Evolutionary conservation across 2,113 vertebrate genomes (phyloP), one percentile per base, ranked within the genome.

Genomic region (Trogon melanurus): DNA sequence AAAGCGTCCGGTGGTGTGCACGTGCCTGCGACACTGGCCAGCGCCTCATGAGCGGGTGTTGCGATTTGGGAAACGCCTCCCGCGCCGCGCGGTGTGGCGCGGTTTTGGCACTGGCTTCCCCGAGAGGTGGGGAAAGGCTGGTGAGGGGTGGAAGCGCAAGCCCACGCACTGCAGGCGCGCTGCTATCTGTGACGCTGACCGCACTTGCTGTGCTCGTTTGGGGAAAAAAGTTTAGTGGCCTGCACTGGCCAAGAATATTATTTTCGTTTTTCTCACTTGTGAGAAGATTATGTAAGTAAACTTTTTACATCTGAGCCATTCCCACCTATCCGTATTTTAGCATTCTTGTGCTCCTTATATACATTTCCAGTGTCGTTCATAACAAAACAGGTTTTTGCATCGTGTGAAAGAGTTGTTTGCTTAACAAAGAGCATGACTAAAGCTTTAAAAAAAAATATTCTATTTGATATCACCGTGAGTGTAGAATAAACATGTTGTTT

Each of bases 81-180:
- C 61, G 36, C 25, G 12, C 13, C 0, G 0, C 11, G 6, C 41
- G 32, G 30, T 2, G 21, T 3, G 50, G n/a, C n/a, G 36, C 25
- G n/a, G 4, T 2, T 29, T n/a, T 72, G 27, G 21, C 7, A 0
- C 26, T 19, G 11, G 0, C 32, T 58, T 34, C 8, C 23, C 29
- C 23, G n/a, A 2, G 22, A 34, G 29, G 4, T 14, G 18, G 34
- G 29, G 29, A 81, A 58, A 34, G n/a, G 23, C 30, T 71, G 53
- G 11, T 17, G 25, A 29, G 30, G 65, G 84, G 34, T 23, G 34
- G 32, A 64, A 74, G 44, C 29, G 2, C n/a, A 44, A 54, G 16
- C 51, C 76, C 85, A 57, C 45, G 54, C 21, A 2, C 27, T 26
- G 34, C 41, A 30, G 16, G n/a, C n/a, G n/a, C n/a, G n/a, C n/a